phyloP scores from a whole-genome alignment of 2,888 invertebrate species.

The Dyspetes luteomarginatus region DNA sequence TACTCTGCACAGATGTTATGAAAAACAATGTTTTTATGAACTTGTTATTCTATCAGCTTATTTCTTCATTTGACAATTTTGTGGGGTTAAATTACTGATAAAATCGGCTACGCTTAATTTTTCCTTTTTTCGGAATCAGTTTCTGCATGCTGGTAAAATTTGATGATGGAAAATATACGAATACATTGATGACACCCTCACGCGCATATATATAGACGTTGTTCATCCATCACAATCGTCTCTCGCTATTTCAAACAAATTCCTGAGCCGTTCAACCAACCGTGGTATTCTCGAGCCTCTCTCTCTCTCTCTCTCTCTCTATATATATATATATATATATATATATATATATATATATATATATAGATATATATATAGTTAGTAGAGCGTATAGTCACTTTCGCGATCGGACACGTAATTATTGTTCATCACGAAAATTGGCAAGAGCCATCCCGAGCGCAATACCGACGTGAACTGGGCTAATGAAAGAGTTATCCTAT shows the following conservation, averaged over 20 bases:
- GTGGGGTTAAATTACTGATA: too few relatives aligned
- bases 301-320: background rate
- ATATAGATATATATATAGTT: slow-evolving; percentile 8
- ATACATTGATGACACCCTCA: background rate
- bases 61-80: too few relatives aligned
- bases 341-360: slow-evolving; percentile 12
- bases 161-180: background rate
- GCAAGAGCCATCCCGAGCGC: slow-evolving; percentile 46
- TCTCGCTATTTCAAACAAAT: slow-evolving; percentile 44
- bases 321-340: slow-evolving; percentile 6
- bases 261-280: slow-evolving; percentile 41
- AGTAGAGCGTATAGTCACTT: slow-evolving; percentile 30
- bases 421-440: slow-evolving; percentile 63
- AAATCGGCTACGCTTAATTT: too few relatives aligned
- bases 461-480: slow-evolving; percentile 49
- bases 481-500: slow-evolving; percentile 63
- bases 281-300: slow-evolving; percentile 27
- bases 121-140: too few relatives aligned
- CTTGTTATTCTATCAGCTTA: too few relatives aligned
- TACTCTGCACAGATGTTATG: too few relatives aligned
- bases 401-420: slow-evolving; percentile 63
- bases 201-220: background rate
- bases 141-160: too few relatives aligned
- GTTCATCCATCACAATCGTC: slow-evolving; percentile 33
- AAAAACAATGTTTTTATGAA: too few relatives aligned